Percentiles rank a stretch among this genome's conserved stretches.
phyloP scores from a whole-genome alignment of 30 jellyfish, hydroid and myxozoan species.

The Morbakka virulenta region DNA sequence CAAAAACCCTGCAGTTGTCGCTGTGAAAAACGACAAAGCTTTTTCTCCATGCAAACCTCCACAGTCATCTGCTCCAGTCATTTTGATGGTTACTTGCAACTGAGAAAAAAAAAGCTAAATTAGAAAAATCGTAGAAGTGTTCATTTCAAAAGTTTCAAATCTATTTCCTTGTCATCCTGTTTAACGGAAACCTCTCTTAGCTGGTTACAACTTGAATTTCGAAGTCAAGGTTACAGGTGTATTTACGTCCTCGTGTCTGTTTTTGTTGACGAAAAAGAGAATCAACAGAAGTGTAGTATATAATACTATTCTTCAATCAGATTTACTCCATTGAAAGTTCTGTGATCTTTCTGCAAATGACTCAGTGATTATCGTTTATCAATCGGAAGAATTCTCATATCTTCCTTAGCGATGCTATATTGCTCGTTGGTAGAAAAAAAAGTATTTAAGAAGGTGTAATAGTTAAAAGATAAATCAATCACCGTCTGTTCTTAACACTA shows the following conservation, averaged over 20 bases:
- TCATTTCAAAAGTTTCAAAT: no score
- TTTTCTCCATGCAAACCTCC: slow-evolving; percentile 38
- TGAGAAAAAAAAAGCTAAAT: no score
- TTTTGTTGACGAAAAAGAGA: neutral
- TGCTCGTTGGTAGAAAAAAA: no score
- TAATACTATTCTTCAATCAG: neutral
- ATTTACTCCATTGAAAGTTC: neutral
- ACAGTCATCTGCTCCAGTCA: slow-evolving; percentile 37
- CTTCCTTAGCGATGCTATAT: no score
- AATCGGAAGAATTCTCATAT: no score
- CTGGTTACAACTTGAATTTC: neutral
- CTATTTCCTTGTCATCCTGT: neutral
- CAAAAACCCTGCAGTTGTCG: slow-evolving; percentile 21
- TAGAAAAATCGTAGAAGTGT: no score
- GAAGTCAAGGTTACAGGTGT: neutral
- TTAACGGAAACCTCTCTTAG: neutral
- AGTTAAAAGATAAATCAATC: no score
- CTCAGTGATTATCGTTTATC: neutral
- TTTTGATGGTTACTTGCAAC: neutral
- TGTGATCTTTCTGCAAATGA: neutral
- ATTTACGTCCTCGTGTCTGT: neutral
- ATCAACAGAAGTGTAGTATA: neutral
- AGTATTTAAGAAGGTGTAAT: no score
- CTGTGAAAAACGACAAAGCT: slow-evolving; percentile 57
- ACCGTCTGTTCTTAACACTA: no score